Evolutionary conservation across 2,113 vertebrate genomes (phyloP).

Genomic region (Pao palembangensis): DNA sequence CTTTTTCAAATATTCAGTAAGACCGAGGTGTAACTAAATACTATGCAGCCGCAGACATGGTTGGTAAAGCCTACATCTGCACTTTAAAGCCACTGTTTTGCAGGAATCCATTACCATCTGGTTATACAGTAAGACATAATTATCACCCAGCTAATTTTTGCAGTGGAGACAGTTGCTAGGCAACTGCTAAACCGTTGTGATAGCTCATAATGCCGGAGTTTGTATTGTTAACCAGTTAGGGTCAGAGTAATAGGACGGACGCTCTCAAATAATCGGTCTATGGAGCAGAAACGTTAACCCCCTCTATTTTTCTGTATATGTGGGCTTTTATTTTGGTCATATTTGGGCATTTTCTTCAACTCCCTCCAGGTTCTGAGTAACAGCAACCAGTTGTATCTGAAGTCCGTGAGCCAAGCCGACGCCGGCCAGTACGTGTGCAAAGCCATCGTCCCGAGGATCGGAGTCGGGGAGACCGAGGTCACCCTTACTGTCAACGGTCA

Average conservation of each 20-base stretch:
- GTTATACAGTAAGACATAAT: constrained; percentile 30
- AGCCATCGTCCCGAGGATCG: constrained; percentile 93
- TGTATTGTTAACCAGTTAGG: constrained; percentile 21
- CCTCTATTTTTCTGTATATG: neutral
- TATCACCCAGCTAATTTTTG: constrained; percentile 30
- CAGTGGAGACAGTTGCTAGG: constrained; percentile 49
- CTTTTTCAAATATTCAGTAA: too few relatives aligned
- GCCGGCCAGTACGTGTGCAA: constrained; percentile 93
- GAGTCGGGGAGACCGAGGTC: constrained; percentile 92
- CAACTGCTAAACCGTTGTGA: constrained; percentile 40
- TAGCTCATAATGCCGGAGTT: constrained; percentile 31
- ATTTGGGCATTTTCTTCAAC: constrained; percentile 10
- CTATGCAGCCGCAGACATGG: neutral
- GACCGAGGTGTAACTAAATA: too few relatives aligned
- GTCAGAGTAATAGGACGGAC: constrained; percentile 8
- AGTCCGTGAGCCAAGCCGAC: constrained; percentile 88
- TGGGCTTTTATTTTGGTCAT: constrained; percentile 46
- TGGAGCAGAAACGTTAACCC: neutral
- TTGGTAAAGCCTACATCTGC: constrained; percentile 2
- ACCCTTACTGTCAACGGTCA: constrained; percentile 91
- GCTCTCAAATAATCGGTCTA: neutral
- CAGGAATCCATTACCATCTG: constrained; percentile 24
- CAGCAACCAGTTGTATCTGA: constrained; percentile 89
- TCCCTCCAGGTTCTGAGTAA: constrained; percentile 88
- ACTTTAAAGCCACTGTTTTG: neutral